Conservation (phyloP, 2,888 invertebrate species). For the Synergus umbraculus region DNA sequence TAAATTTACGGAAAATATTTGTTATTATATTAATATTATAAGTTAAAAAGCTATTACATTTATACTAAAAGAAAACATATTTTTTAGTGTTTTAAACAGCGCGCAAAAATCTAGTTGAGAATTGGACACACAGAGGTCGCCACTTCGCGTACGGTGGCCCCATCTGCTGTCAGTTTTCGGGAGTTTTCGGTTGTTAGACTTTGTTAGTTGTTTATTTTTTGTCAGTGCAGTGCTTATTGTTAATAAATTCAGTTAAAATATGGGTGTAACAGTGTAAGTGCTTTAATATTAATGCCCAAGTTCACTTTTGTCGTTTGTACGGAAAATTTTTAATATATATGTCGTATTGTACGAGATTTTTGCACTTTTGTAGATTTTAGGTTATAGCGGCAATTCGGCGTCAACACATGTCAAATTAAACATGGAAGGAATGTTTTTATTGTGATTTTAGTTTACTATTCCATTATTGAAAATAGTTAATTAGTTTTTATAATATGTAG, state of each 20-base stretch:
- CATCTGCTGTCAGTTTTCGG: not conserved
- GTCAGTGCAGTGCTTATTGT: not conserved
- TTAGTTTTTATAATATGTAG: not conserved
- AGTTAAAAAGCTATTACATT: too few species aligned
- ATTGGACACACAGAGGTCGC: not conserved
- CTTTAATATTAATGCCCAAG: not conserved
- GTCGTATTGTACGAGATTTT: constrained; percentile 22
- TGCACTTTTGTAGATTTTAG: not conserved
- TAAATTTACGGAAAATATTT: too few species aligned
- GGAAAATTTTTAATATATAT: not conserved
- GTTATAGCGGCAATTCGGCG: constrained; percentile 27
- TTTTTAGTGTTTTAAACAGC: too few species aligned
- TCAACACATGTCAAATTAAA: not conserved
- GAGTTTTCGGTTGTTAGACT: not conserved
- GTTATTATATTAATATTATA: too few species aligned
- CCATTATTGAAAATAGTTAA: not conserved
- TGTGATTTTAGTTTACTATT: not conserved
- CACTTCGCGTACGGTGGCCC: not conserved
- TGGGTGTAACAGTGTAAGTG: constrained; percentile 38
- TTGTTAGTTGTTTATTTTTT: not conserved
- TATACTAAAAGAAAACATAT: too few species aligned
- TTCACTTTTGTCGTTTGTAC: not conserved
- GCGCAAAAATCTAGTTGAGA: not conserved
- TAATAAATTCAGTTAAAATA: not conserved
- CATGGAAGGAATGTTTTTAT: not conserved